Base-by-base conservation (phyloP, 2,797 vertebrate species). In the Mormyrus hasselquistii region DNA sequence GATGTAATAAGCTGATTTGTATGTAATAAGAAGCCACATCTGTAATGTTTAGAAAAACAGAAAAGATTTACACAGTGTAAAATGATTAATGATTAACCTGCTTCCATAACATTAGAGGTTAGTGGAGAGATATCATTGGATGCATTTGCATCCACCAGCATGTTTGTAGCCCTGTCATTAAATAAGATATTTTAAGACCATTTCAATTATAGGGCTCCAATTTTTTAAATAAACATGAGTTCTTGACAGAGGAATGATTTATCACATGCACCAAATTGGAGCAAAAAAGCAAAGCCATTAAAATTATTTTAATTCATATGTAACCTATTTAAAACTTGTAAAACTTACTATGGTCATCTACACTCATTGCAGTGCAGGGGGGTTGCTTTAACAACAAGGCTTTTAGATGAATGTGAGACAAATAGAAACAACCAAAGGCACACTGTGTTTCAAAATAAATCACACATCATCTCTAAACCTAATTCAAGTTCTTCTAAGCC, bases 271-370 rank as follows among this genome's bases (percentile, higher is more conserved):
- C 47, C 82, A 49, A 84, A 50, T 84, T 25, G 25, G 82, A 52
- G 41, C 44, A 22, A 84, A 47, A 84, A 84, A 2, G 19, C 9
- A 25, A 49, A 52, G 44, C 8, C 47, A 49, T 49, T 84, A 50
- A 49, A 22, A 84, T 49, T 84, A 84, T 50, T 49, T 84, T 50
- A 50, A 84, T 84, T 84, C 47, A 49, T 25, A 29, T 84, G 82
- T 84, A 84, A 84, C 47, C 82, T 84, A 49, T 84, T 84, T 84
- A 84, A 79, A 22, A 84, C 47, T 22, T 84, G 9, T n/a, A 84
- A 79, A 79, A 84, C 44, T n/a, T 41, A n/a, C 38, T n/a, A 49
- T 83, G 79, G 79, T 9, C n/a, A 50, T 83, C 38, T 50, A 49
- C 47, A 47, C 7, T 10, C 41, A 22, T 25, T 49, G 16, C 41